phyloP scores from a whole-genome alignment of 2,888 invertebrate species.

The Teleiodes luculella region DNA sequence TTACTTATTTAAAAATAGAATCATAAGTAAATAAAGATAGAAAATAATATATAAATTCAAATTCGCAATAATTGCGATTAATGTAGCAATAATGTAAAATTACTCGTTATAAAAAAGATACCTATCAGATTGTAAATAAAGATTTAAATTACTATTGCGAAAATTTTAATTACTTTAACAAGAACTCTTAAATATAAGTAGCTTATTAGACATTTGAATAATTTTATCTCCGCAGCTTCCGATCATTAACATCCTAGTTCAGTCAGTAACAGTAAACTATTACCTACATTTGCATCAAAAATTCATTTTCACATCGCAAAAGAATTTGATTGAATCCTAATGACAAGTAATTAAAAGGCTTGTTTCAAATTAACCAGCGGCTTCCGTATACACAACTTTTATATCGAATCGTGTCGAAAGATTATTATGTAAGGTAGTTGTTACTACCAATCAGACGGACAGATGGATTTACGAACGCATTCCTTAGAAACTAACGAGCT shows the following conservation, averaged over 20 bases:
- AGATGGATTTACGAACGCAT: constrained; percentile 38
- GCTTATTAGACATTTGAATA: neutral
- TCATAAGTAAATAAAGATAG: no score
- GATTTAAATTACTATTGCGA: no score
- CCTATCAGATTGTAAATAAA: no score
- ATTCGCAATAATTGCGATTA: no score
- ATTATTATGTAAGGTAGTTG: constrained; percentile 30
- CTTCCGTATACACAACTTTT: constrained; percentile 21
- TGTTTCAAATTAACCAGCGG: constrained; percentile 11
- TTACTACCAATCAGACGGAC: constrained; percentile 39
- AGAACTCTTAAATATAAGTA: no score
- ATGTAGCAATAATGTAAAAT: no score
- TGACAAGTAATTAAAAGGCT: constrained; percentile 12
- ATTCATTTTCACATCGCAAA: constrained; percentile 17
- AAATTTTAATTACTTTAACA: no score
- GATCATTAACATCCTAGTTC: neutral
- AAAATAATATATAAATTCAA: no score
- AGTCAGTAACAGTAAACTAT: neutral
- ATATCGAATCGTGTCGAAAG: constrained; percentile 3
- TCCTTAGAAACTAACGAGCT: constrained; percentile 53
- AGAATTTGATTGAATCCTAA: constrained; percentile 20
- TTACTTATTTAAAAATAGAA: no score
- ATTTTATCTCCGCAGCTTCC: constrained; percentile 8
- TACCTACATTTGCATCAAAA: constrained; percentile 16
- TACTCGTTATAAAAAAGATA: no score